Base-by-base conservation (phyloP, 2,797 vertebrate species). In the Numenius phaeopus region DNA sequence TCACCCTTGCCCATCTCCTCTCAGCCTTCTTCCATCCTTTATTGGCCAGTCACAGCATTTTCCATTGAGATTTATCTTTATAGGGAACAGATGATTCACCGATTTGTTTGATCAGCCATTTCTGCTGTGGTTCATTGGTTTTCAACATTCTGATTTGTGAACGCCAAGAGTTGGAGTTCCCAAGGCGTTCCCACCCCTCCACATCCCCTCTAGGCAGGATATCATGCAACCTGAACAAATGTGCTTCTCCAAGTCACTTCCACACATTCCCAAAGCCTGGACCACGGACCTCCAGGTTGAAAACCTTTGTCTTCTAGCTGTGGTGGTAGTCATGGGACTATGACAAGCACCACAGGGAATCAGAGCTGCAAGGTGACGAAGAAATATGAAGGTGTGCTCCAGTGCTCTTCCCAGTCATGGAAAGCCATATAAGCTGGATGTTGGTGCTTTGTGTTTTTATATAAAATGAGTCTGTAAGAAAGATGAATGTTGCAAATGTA, bases 11-110 rank as follows among this genome's bases (percentile, higher is more conserved):
- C 46, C 16, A 7, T 84, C 46, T 76, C 39, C 46, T 65, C 46
- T 70, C 42, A 62, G 76, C 39, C 59, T 49, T 54, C 50, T 39
- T 90, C 49, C 55, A 18, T 47, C 4, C 0, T 57, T 90, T 92
- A 29, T 47, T 87, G 49, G 65, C 49, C 69, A 89, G 54, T 82
- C 62, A 61, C 32, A 65, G 42, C 54, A 72, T 78, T 90, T 84
- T 55, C 69, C 64, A 23, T 22, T 62, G 42, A 86, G 57, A 79
- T 24, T 55, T 90, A 65, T 69, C 57, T 91, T 32, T 57, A 27
- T 71, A 57, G 40, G 83, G 87, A 65, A 50, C 21, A 69, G 32
- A 27, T 62, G 77, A 64, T 59, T 79, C 50, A 29, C 14, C 1
- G 0, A 8, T 86, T 44, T 91, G 20, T 59, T 66, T 93, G 42